Evolutionary conservation across 37 sponge, comb jelly and placozoan species (phyloP), one percentile per base, ranked within the genome.

Genomic region (Cliona cf. orientalis): DNA sequence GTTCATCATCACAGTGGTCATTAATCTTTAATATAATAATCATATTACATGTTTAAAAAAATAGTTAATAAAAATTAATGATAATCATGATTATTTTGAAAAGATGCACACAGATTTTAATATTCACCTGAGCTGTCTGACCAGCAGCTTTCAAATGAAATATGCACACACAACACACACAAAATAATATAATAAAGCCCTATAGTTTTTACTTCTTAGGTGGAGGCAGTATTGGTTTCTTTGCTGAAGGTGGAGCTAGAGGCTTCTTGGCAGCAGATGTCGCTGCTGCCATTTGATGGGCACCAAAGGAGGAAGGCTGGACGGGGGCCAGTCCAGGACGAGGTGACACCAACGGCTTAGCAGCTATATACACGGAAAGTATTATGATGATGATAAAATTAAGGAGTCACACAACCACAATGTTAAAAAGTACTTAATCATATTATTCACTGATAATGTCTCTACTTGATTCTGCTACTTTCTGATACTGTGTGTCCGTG

Each of bases 221-320:
- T 21, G 67, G 67, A 31, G 67, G 32, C 38, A 66, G 17, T 2
- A 29, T 31, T 31, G 5, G 11, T 31, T 66, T 66, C 11, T 66
- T 66, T 31, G 37, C 67, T 42, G 46, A 26, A 32, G 80, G 68
- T 32, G 80, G 80, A 21, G 58, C 69, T 37, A 80, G 53, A 0
- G 80, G 80, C 19, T 68, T 67, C 58, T 55, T 80, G 12, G 80
- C 57, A 28, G 37, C 55, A 34, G 56, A 2, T 46, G 74, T 35
- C 44, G 43, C 11, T 41, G 49, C 46, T 43, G n/a, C 25, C 62
- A 6, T 7, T 67, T 17, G 1, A 21, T 72, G 3, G 73, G 12
- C 2, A 4, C 28, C 22, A 4, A 6, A 29, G 44, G 73, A 49
- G 46, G 35, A 49, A 17, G 55, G 17, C 11, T 17, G 17, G 55